Base-by-base conservation (phyloP, 2,113 vertebrate genomes). In the Origma solitaria region DNA sequence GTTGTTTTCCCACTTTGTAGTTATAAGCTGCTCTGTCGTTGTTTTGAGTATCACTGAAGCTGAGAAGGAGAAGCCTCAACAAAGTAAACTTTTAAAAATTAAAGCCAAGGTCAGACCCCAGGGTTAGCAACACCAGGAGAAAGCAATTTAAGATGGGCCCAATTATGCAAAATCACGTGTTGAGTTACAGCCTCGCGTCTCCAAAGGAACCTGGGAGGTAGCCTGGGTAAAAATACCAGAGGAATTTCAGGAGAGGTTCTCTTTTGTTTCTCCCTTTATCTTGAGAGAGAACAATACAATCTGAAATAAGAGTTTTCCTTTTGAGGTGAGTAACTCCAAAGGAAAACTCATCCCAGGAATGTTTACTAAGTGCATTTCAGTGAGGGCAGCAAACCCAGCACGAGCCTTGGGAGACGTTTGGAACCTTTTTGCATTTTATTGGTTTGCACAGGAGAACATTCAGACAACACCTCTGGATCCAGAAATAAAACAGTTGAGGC, bases 71-170 rank as follows among this genome's bases (percentile, higher is more conserved):
- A 93, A 78, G 56, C 82, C 60, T 90, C 68, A 54, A 85, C 58
- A 81, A 82, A 94, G 94, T 47, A 90, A 91, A 95, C 68, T 95
- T 70, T 94, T 88, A 88, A 97, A 96, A 93, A 90, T 94, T 95
- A 94, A 96, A 92, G 57, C 35, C 78, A 60, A 92, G 93, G 88
- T 80, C 90, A 83, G 78, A 37, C 79, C 84, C 37, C 58, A 75
- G 75, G 72, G 42, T 72, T 44, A 51, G 96, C 68, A 87, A 53
- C 61, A 51, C 6, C 15, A 87, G 93, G 47, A 85, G 79, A 13
- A 47, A 73, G 92, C 90, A 95, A 88, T 86, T 82, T 90, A 92
- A 96, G 90, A 92, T 71, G 85, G 7, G 1, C 40, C 79, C 54
- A 80, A 51, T 91, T 91, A 94, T 93, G 85, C 79, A 82, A 90